Conservation (phyloP, 1,140 invertebrate genomes). For the Orius insidiosus region DNA sequence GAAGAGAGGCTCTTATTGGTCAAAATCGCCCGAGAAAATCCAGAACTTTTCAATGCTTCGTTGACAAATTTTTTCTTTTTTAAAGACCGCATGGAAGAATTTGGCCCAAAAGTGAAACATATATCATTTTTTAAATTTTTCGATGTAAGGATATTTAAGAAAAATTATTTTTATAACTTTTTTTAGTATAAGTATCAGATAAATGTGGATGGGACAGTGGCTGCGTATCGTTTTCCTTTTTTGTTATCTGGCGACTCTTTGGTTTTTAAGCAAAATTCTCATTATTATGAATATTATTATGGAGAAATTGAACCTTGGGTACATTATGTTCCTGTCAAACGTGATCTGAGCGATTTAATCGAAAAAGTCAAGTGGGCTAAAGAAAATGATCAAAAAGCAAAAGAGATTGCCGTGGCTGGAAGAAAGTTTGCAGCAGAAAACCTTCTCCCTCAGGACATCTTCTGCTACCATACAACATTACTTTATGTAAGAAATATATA, state of each 20-base stretch:
- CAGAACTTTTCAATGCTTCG: slow-evolving; percentile 74
- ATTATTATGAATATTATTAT: slow-evolving; percentile 93
- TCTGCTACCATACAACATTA: slow-evolving; percentile 74
- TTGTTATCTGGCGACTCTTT: slow-evolving; percentile 69
- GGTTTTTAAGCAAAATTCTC: slow-evolving; percentile 82
- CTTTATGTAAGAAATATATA: slow-evolving; percentile 40
- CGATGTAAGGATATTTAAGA: slow-evolving; percentile 55
- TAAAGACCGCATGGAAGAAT: slow-evolving; percentile 60
- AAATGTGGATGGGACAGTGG: slow-evolving; percentile 89
- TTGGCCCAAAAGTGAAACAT: slow-evolving; percentile 67
- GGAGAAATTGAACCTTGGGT: slow-evolving; percentile 46
- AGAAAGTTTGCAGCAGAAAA: slow-evolving; percentile 56
- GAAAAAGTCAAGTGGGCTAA: slow-evolving; percentile 66
- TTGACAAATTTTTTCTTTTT: slow-evolving; percentile 97
- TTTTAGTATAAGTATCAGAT: slow-evolving; percentile 90
- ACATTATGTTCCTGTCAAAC: slow-evolving; percentile 73
- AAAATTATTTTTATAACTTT: slow-evolving; percentile 1
- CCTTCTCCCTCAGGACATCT: slow-evolving; percentile 67
- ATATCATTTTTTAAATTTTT: slow-evolving; percentile 92
- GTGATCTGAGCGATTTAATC: slow-evolving; percentile 62
- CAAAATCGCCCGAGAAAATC: slow-evolving; percentile 54
- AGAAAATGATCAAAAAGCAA: slow-evolving; percentile 52
- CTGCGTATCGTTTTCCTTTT: slow-evolving; percentile 87
- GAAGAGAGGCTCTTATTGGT: slow-evolving; percentile 67
- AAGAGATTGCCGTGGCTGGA: slow-evolving; percentile 51